Percentiles rank a stretch among this genome's conserved stretches.
Conservation (phyloP, 2,888 invertebrate genomes). For the Drosophila melanosoma region DNA sequence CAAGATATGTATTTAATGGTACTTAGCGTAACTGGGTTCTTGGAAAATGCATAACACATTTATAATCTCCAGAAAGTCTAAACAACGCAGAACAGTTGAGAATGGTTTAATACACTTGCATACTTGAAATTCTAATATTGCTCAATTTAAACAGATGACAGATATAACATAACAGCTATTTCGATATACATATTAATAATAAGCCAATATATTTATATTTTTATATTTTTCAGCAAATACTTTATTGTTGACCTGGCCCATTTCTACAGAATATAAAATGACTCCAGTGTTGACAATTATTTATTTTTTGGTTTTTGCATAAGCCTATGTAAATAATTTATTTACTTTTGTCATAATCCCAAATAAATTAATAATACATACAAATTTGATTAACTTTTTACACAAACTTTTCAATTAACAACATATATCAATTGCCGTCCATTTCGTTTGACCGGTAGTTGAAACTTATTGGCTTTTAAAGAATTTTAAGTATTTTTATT, state of each 20-base stretch:
- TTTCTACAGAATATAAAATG: not conserved
- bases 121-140: not conserved
- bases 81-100: not conserved
- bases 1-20: constrained; percentile 7
- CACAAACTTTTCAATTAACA: not conserved
- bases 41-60: not conserved
- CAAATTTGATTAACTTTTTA: constrained; percentile 2
- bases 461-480: not conserved
- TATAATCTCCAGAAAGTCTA: not conserved
- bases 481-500: not conserved
- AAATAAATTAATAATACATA: not conserved
- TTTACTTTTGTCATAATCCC: not conserved
- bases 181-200: not conserved
- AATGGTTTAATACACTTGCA: not conserved
- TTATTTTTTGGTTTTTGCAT: not conserved
- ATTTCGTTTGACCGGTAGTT: not conserved
- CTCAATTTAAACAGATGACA: not conserved
- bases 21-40: constrained; percentile 16
- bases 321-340: not conserved
- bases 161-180: not conserved
- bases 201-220: not conserved
- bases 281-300: not conserved
- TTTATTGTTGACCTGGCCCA: not conserved
- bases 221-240: not conserved
- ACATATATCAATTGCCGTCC: not conserved